Evolutionary conservation across 2,888 invertebrate genomes (phyloP), one percentile per base, ranked within the genome.

Genomic region (Ophioninae sp.): DNA sequence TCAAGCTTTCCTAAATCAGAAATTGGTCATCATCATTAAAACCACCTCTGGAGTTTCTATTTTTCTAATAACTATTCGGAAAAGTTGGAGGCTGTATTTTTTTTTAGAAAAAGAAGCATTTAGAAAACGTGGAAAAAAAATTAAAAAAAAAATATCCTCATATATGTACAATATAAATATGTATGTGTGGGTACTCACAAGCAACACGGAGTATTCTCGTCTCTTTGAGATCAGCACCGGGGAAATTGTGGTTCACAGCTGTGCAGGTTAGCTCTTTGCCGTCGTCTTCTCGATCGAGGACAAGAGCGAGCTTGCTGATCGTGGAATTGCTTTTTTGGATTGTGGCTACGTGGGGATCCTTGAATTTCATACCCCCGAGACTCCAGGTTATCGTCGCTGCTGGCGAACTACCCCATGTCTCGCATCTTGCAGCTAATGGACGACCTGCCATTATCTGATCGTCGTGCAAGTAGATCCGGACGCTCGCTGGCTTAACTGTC

Each of bases 211-310:
- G 95, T 86, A 95, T 95, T 90, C 96, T 94, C 72, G 96, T 95
- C 91, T 97, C 96, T 93, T 97, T 97, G 76, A 96, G 94, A 73
- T 96, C 95, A 88, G 96, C 96, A 81, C 96, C 96, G 63, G 96
- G 96, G 93, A 97, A 97, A 94, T 97, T 96, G 0, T 97, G 96
- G 94, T 98, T 98, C 92, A 97, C 96, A 81, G 97, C 97, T 83
- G 97, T 95, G 92, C 98, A 98, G 80, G 96, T 95, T 85, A 98
- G 94, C 92, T 96, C 96, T 87, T 96, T 95, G 67, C 97, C 97
- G 91, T 97, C 96, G 93, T 98, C 97, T 87, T 96, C 96, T 82
- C 96, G 94, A 85, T 95, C 94, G 68, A 97, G 96, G 84, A 95
- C 95, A 93, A 97, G 95, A 2, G 96, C 96, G 81, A 97, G 93